Conservation (phyloP, 2,888 invertebrate genomes). For the Athetis lepigone region DNA sequence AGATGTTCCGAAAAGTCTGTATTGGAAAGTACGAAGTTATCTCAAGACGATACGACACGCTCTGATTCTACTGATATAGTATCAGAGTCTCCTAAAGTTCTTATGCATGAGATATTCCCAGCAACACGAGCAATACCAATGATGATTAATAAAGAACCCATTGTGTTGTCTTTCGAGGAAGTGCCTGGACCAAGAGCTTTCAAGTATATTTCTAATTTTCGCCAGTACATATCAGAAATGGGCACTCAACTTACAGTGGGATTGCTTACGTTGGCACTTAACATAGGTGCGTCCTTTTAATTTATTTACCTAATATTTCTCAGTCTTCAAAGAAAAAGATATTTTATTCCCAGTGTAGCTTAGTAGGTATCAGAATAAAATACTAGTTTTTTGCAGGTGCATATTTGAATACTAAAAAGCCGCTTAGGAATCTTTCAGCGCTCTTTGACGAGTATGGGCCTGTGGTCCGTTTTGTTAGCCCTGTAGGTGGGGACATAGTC, state of each 20-base stretch:
- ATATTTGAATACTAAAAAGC: slow-evolving; percentile 74
- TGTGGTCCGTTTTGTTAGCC: slow-evolving; percentile 92
- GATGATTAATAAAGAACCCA: slow-evolving; percentile 77
- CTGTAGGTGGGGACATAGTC: slow-evolving; percentile 92
- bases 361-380: slow-evolving; percentile 4
- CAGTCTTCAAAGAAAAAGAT: not conserved
- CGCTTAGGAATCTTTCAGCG: slow-evolving; percentile 75
- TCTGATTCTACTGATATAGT: slow-evolving; percentile 26
- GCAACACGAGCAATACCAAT: slow-evolving; percentile 76
- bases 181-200: slow-evolving; percentile 92
- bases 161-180: slow-evolving; percentile 90
- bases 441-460: slow-evolving; percentile 91
- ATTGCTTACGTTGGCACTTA: slow-evolving; percentile 86
- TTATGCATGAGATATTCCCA: slow-evolving; percentile 72
- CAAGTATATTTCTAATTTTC: slow-evolving; percentile 90
- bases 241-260: slow-evolving; percentile 91
- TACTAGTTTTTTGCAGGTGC: slow-evolving; percentile 69
- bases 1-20: slow-evolving; percentile 63
- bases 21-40: slow-evolving; percentile 65
- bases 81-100: slow-evolving; percentile 25
- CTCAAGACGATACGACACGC: slow-evolving; percentile 57
- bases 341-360: no score
- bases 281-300: slow-evolving; percentile 81
- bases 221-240: slow-evolving; percentile 91
- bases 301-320: not conserved